Conservation (phyloP, 1,140 invertebrate genomes). For the Bilobella aurantiaca region DNA sequence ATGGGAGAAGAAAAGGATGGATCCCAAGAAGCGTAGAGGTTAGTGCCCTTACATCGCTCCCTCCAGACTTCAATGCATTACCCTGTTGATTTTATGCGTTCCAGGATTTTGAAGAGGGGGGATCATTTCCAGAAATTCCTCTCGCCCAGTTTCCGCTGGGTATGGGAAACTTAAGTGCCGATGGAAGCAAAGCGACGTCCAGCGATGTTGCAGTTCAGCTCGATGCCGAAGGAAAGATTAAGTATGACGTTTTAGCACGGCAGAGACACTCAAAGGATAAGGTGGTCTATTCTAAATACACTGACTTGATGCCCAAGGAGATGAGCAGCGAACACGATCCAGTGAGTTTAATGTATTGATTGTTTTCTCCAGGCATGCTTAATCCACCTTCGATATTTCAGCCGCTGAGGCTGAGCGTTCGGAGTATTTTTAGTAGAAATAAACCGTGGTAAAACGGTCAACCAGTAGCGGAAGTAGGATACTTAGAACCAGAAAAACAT, state of each 20-base stretch:
- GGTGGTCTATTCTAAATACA: constrained; percentile 91
- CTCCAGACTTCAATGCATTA: too few relatives aligned
- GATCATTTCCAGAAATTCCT: constrained; percentile 95
- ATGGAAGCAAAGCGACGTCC: constrained; percentile 57
- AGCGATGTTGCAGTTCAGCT: constrained; percentile 89
- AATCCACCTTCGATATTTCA: too few relatives aligned
- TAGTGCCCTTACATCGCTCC: too few relatives aligned
- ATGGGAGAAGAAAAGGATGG: constrained; percentile 91
- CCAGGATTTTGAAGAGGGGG: constrained; percentile 83
- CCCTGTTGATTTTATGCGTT: constrained; percentile 7
- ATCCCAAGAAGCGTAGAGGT: constrained; percentile 76
- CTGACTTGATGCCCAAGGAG: constrained; percentile 86
- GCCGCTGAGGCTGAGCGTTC: too few relatives aligned
- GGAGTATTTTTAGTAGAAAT: background rate
- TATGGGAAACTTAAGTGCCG: constrained; percentile 53
- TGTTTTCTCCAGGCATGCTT: too few relatives aligned
- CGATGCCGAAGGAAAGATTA: constrained; percentile 87
- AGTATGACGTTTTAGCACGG: constrained; percentile 89
- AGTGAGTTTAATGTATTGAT: constrained; percentile 31
- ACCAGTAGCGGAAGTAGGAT: too few relatives aligned
- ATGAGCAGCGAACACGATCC: constrained; percentile 84
- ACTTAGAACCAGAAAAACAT: too few relatives aligned
- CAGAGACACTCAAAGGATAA: constrained; percentile 95
- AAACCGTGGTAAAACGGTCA: too few relatives aligned
- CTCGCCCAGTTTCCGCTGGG: constrained; percentile 92